Conservation (phyloP, 2,888 invertebrate genomes). For the Myathropa florea region DNA sequence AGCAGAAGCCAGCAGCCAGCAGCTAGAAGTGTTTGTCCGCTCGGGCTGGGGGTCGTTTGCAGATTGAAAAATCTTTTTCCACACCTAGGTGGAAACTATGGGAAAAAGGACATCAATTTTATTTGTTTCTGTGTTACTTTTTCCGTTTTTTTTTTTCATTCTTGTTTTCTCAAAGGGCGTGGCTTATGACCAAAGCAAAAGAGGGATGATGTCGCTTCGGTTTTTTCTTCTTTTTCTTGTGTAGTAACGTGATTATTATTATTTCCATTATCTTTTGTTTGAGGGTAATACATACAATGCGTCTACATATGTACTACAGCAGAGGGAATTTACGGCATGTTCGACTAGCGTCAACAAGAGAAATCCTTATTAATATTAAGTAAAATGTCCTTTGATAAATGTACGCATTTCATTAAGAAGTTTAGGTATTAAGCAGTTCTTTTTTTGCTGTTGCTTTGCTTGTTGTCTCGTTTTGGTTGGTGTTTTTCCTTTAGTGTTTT, state of each 20-base stretch:
- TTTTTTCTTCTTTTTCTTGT: slow-evolving; percentile 29
- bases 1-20: slow-evolving; percentile 37
- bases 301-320: slow-evolving; percentile 75
- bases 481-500: slow-evolving; percentile 14
- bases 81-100: slow-evolving; percentile 67
- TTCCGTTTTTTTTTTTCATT: slow-evolving; percentile 63
- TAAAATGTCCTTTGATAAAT: slow-evolving; percentile 67
- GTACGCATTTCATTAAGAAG: slow-evolving; percentile 62
- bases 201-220: slow-evolving; percentile 65
- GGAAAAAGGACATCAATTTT: slow-evolving; percentile 70
- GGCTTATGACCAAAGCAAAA: slow-evolving; percentile 77
- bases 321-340: slow-evolving; percentile 75
- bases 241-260: slow-evolving; percentile 62
- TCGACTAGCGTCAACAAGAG: slow-evolving; percentile 74
- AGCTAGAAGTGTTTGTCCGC: slow-evolving; percentile 38
- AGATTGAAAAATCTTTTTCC: slow-evolving; percentile 69
- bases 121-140: slow-evolving; percentile 58
- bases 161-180: slow-evolving; percentile 78
- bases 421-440: slow-evolving; percentile 19
- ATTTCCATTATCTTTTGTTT: slow-evolving; percentile 67
- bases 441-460: slow-evolving; percentile 15
- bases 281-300: slow-evolving; percentile 61
- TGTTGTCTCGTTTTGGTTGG: slow-evolving; percentile 38
- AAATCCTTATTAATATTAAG: slow-evolving; percentile 73
- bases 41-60: slow-evolving; percentile 38